Evolutionary conservation across 2,888 invertebrate species (phyloP).

Genomic region (Phengaris alcon): DNA sequence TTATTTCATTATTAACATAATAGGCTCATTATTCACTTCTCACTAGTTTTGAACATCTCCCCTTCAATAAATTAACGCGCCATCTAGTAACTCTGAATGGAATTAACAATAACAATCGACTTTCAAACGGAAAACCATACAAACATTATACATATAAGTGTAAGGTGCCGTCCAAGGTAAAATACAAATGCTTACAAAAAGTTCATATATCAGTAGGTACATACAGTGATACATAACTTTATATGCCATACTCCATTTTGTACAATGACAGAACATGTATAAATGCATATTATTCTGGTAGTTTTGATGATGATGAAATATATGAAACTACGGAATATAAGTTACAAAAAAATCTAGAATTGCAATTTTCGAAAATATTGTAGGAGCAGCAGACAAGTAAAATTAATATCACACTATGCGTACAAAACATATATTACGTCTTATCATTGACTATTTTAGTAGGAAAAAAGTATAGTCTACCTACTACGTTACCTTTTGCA

Average conservation of each 20-base stretch:
- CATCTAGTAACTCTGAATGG: constrained; percentile 40
- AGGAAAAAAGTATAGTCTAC: not conserved
- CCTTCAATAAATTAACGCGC: constrained; percentile 52
- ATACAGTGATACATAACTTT: constrained; percentile 4
- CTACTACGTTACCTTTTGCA: not conserved
- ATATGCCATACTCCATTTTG: not conserved
- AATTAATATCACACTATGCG: not conserved
- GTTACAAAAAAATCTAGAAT: not conserved
- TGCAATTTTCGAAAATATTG: not conserved
- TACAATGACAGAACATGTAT: constrained; percentile 11
- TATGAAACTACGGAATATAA: not conserved
- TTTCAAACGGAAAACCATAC: constrained; percentile 32
- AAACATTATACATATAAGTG: constrained; percentile 13
- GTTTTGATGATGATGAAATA: not conserved
- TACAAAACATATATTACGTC: not conserved
- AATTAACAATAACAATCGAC: constrained; percentile 39
- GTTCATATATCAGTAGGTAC: constrained; percentile 11
- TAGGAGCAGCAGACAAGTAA: not conserved
- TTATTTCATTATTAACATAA: constrained; percentile 59
- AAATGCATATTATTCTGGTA: constrained; percentile 17
- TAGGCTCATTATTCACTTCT: constrained; percentile 68
- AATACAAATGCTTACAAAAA: constrained; percentile 19
- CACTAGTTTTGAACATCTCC: constrained; percentile 59
- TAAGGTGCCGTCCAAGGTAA: constrained; percentile 13
- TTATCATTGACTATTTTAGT: not conserved